Conservation (phyloP, 2,888 invertebrate genomes). For the Drosophila eohydei region DNA sequence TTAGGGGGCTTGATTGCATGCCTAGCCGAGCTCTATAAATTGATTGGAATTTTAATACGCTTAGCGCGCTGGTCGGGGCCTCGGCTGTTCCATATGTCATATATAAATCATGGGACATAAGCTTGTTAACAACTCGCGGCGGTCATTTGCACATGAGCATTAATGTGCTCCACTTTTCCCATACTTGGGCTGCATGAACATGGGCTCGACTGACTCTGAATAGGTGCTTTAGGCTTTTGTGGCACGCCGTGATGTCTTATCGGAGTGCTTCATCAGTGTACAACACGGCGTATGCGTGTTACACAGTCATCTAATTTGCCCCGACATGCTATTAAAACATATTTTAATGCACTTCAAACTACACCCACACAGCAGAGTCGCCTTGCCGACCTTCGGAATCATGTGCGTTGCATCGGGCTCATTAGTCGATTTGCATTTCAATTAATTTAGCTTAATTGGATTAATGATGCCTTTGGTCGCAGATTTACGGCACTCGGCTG, state of each 20-base stretch:
- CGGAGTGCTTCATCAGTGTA: constrained; percentile 56
- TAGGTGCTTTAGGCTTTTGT: background rate
- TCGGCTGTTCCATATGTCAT: background rate
- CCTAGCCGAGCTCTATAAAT: constrained; percentile 33
- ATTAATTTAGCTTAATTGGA: constrained; percentile 80
- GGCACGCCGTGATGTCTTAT: constrained; percentile 35
- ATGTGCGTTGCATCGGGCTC: constrained; percentile 55
- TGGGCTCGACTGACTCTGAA: constrained; percentile 20
- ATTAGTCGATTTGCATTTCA: constrained; percentile 79
- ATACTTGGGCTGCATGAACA: constrained; percentile 3
- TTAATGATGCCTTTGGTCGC: constrained; percentile 73
- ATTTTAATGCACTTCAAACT: constrained; percentile 56
- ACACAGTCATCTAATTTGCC: constrained; percentile 57
- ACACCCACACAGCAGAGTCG: constrained; percentile 10
- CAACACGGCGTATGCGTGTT: constrained; percentile 65
- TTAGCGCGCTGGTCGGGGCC: constrained; percentile 14
- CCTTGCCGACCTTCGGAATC: constrained; percentile 6
- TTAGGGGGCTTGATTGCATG: constrained; percentile 21
- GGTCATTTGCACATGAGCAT: constrained; percentile 45
- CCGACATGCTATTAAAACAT: constrained; percentile 53
- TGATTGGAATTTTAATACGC: constrained; percentile 46
- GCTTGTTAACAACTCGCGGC: constrained; percentile 51
- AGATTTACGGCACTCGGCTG: constrained; percentile 47
- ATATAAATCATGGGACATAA: constrained; percentile 36
- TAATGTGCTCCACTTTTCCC: constrained; percentile 31